A percentile compares a stretch with the other conserved stretches of the same genome.
Conservation (phyloP, 2,797 vertebrate species). For the Melanitta fusca region DNA sequence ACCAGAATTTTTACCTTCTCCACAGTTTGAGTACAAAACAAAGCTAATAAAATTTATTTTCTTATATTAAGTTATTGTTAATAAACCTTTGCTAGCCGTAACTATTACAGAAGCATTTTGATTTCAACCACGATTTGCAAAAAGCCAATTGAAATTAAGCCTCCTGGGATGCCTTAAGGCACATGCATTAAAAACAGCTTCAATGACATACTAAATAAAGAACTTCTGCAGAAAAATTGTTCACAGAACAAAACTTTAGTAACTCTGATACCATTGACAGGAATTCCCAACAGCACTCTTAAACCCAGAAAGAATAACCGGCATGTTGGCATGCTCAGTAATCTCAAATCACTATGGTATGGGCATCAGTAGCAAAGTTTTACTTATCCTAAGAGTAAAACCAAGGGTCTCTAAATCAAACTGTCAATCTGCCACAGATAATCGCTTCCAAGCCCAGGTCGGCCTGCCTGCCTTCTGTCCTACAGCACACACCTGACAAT, state of each 20-base stretch:
- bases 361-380: accelerated
- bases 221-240: background rate
- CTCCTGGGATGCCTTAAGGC: background rate
- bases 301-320: background rate
- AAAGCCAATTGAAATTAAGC: background rate
- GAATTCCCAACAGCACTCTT: accelerated
- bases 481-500: constrained; percentile 89
- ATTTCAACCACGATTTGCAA: background rate
- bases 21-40: background rate
- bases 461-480: accelerated
- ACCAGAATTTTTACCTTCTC: background rate
- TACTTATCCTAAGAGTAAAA: background rate
- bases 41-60: background rate
- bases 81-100: background rate
- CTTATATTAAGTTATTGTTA: background rate
- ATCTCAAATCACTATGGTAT: accelerated
- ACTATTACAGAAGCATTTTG: background rate
- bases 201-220: background rate
- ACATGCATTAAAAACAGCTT: background rate
- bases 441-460: background rate
- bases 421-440: background rate
- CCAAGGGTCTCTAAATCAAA: accelerated
- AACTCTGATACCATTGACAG: background rate
- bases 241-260: background rate
- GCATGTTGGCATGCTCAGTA: background rate